Conservation (phyloP, 1,140 invertebrate genomes). For the Halyomorpha halys region DNA sequence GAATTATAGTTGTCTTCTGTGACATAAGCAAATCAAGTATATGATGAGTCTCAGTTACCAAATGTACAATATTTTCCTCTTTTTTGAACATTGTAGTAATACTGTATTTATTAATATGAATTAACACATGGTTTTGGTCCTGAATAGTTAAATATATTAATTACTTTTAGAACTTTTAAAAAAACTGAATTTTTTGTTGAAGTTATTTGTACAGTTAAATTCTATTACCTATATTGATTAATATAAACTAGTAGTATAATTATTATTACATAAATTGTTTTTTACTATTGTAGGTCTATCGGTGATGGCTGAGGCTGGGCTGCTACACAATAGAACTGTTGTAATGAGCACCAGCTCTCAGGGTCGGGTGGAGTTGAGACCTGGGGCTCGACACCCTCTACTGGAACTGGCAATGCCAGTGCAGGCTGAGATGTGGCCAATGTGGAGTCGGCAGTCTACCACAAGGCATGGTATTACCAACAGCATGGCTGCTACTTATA, state of each 20-base stretch:
- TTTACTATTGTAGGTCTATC: conserved; percentile 27
- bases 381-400: conserved; percentile 72
- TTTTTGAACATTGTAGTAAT: too few relatives aligned
- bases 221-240: background rate
- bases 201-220: background rate
- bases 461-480: conserved; percentile 66
- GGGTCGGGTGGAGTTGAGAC: conserved; percentile 42
- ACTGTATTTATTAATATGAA: too few relatives aligned
- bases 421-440: conserved; percentile 81
- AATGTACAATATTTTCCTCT: too few relatives aligned
- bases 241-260: background rate
- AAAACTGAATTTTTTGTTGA: too few relatives aligned
- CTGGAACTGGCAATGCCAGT: conserved; percentile 77
- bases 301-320: conserved; percentile 46
- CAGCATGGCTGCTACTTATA: conserved; percentile 68
- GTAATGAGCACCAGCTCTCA: conserved; percentile 54
- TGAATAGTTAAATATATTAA: too few relatives aligned
- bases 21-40: too few relatives aligned
- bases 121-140: too few relatives aligned
- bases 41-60: too few relatives aligned
- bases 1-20: too few relatives aligned
- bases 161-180: too few relatives aligned
- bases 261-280: background rate
- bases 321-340: conserved; percentile 62
- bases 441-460: conserved; percentile 70